These are phyloP conservation scores for Eufriesea mexicana DNA, from an alignment of 1,140 invertebrate genomes.

Conservation along the genomic window DNA sequence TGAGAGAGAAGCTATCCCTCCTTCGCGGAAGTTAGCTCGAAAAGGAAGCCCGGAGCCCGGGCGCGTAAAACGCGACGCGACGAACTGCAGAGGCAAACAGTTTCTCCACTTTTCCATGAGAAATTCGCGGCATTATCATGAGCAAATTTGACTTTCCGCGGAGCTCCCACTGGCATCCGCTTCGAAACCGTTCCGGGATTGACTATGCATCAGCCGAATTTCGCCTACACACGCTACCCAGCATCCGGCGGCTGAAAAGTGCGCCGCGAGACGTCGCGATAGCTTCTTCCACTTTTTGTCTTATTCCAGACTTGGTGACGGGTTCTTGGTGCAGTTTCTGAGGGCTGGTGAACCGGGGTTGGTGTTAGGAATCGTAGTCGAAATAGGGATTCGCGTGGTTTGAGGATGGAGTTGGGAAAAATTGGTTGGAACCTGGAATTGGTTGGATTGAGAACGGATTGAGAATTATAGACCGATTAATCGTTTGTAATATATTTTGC, in stretches of 20 bases:
- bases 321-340: too few species aligned
- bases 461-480: too few species aligned
- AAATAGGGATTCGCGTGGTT: too few species aligned
- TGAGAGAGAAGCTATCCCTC: neutral
- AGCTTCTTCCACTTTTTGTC: neutral
- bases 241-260: conserved; percentile 27
- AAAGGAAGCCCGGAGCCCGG: neutral
- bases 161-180: conserved; percentile 52
- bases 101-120: conserved; percentile 59
- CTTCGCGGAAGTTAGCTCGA: conserved; percentile 38
- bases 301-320: too few species aligned
- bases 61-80: conserved; percentile 14
- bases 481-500: too few species aligned
- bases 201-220: conserved; percentile 74
- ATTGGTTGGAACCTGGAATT: too few species aligned
- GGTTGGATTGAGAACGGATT: too few species aligned
- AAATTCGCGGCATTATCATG: conserved; percentile 70
- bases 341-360: too few species aligned
- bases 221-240: conserved; percentile 14
- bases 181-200: conserved; percentile 61
- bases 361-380: too few species aligned
- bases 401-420: too few species aligned
- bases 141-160: conserved; percentile 72
- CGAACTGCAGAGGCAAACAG: conserved; percentile 54
- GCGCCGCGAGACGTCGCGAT: neutral